Evolutionary conservation across 2,888 invertebrate genomes (phyloP).

Genomic region (Spialia ferax): DNA sequence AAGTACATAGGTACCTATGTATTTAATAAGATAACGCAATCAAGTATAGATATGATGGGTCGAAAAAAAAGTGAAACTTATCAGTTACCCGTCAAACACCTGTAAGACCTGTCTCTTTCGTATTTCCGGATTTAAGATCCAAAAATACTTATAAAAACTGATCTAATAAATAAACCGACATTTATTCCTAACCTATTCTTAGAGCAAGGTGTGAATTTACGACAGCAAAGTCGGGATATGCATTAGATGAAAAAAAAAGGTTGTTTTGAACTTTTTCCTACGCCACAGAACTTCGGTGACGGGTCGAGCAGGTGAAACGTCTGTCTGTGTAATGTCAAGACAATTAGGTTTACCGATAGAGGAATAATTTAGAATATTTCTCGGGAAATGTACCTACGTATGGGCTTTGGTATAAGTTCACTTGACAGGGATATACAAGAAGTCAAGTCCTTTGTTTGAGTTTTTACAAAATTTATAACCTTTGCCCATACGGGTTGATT

Average conservation of each 20-base stretch:
- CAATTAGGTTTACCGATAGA: slow-evolving; percentile 36
- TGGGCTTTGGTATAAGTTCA: neutral
- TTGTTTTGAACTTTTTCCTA: slow-evolving; percentile 6
- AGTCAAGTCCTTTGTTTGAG: neutral
- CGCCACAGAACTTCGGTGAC: slow-evolving; percentile 19
- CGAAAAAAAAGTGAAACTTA: no score
- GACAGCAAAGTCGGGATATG: slow-evolving; percentile 21
- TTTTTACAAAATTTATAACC: no score
- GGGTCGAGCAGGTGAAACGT: slow-evolving; percentile 29
- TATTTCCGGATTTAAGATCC: no score
- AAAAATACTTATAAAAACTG: neutral
- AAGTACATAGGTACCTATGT: no score
- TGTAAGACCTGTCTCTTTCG: no score
- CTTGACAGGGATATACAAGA: neutral
- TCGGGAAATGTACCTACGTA: slow-evolving; percentile 17
- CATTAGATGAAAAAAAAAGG: slow-evolving; percentile 34
- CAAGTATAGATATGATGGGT: no score
- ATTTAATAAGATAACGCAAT: no score
- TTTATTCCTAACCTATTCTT: slow-evolving; percentile 2
- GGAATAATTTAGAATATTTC: slow-evolving; percentile 28
- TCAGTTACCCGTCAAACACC: no score
- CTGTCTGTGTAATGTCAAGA: slow-evolving; percentile 34
- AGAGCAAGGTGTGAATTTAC: slow-evolving; percentile 30
- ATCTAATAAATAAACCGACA: neutral
- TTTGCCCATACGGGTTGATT: no score